Evolutionary conservation across 2,113 vertebrate genomes (phyloP).

Genomic region (Recurvirostra avosetta): DNA sequence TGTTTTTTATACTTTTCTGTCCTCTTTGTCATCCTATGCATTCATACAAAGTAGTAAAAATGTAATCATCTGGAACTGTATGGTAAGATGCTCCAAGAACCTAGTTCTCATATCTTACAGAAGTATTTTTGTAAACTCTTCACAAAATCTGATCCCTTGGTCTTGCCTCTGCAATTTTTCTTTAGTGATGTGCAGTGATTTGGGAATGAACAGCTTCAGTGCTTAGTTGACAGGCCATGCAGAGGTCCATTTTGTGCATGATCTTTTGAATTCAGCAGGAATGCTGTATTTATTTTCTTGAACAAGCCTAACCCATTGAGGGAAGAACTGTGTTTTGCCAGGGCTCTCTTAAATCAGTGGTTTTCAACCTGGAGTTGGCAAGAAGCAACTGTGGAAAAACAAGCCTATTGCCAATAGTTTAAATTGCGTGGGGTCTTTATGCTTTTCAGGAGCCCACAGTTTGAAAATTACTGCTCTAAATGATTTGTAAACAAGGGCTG

Average conservation of each 20-base stretch:
- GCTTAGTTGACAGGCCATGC: neutral
- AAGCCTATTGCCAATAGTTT: neutral
- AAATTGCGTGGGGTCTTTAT: neutral
- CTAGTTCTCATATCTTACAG: neutral
- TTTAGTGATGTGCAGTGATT: neutral
- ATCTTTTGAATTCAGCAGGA: neutral
- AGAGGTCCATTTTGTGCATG: neutral
- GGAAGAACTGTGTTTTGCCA: neutral
- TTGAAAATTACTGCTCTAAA: constrained; percentile 2
- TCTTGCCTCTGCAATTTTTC: neutral
- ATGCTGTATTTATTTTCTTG: neutral
- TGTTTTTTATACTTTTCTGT: neutral
- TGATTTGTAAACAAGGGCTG: neutral
- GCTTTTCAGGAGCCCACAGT: neutral
- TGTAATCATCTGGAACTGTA: neutral
- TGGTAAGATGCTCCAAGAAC: neutral
- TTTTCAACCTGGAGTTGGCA: constrained; percentile 15
- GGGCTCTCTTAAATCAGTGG: neutral
- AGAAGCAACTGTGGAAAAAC: neutral
- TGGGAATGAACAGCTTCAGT: neutral
- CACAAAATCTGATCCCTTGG: neutral
- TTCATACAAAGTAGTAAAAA: neutral
- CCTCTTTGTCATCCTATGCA: neutral
- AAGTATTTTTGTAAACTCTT: neutral
- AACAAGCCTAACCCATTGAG: neutral